These are phyloP conservation scores for Laterallus jamaicensis DNA, from an alignment of 2,113 vertebrate species.

Conservation along the genomic window DNA sequence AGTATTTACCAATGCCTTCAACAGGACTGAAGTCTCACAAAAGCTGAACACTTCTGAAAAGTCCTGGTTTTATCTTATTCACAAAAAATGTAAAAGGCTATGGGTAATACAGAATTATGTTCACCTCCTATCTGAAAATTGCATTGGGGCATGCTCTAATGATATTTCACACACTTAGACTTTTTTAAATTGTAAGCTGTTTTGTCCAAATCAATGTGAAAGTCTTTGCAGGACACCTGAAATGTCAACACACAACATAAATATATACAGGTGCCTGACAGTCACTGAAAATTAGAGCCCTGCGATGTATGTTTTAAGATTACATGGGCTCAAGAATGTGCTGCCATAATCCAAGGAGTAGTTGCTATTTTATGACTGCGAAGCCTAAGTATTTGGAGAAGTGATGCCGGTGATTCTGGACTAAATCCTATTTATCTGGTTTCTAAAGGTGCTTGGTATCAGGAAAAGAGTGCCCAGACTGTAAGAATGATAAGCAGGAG, in stretches of 20 bases:
- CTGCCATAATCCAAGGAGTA: slow-evolving; percentile 10
- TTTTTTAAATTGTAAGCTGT: background rate
- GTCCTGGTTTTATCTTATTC: background rate
- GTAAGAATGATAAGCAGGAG: background rate
- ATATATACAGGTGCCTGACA: slow-evolving; percentile 1
- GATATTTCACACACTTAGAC: background rate
- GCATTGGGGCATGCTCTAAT: background rate
- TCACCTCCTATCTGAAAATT: background rate
- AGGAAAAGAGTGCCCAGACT: background rate
- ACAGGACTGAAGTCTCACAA: background rate
- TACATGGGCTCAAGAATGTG: background rate
- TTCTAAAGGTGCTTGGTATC: background rate
- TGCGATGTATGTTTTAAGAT: slow-evolving; percentile 28
- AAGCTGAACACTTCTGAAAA: background rate
- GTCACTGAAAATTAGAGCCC: background rate
- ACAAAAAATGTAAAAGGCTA: background rate
- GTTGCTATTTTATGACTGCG: slow-evolving; percentile 34
- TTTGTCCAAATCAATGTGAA: slow-evolving; percentile 12
- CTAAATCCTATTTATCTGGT: slow-evolving; percentile 8
- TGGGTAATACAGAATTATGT: background rate
- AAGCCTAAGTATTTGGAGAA: slow-evolving; percentile 45
- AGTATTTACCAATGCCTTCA: background rate
- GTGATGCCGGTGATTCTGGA: slow-evolving; percentile 1
- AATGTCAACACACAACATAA: slow-evolving; percentile 18
- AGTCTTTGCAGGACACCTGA: slow-evolving; percentile 3